phyloP scores from a whole-genome alignment of 1,140 invertebrate genomes.

The Ptiloglossa arizonensis region DNA sequence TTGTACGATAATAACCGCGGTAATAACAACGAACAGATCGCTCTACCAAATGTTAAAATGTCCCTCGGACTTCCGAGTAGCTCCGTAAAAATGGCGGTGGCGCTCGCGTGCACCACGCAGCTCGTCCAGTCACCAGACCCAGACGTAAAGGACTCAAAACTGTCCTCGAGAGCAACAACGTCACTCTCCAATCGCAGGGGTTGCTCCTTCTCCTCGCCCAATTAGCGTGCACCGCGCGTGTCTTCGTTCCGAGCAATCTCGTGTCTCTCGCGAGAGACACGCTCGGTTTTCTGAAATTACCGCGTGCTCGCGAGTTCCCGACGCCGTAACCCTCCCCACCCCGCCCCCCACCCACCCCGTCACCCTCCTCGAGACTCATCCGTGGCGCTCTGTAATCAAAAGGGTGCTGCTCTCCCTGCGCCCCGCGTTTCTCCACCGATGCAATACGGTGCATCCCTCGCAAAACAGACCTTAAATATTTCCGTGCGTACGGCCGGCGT shows the following conservation, averaged over 20 bases:
- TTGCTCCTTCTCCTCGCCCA: background rate
- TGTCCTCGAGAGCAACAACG: background rate
- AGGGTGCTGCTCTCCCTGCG: background rate
- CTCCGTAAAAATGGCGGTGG: no score
- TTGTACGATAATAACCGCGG: no score
- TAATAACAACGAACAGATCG: no score
- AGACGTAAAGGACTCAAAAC: no score
- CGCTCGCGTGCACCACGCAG: no score
- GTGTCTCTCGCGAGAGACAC: slow-evolving; percentile 27
- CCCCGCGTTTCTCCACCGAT: background rate
- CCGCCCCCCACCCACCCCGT: no score
- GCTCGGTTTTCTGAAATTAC: slow-evolving; percentile 33
- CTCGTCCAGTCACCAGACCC: no score
- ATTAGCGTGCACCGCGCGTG: slow-evolving; percentile 14
- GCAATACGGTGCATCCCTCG: slow-evolving; percentile 45
- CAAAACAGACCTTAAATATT: slow-evolving; percentile 63
- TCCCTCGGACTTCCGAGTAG: no score
- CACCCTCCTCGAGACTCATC: no score
- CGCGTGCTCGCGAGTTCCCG: slow-evolving; percentile 3
- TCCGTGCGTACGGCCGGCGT: slow-evolving; percentile 53
- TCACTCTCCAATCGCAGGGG: background rate
- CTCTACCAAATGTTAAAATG: no score
- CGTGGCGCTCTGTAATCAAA: slow-evolving; percentile 5
- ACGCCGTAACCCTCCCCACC: no score
- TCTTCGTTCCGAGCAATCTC: slow-evolving; percentile 3